Evolutionary conservation across 2,797 vertebrate genomes (phyloP).

Genomic region (Hydrophis major): DNA sequence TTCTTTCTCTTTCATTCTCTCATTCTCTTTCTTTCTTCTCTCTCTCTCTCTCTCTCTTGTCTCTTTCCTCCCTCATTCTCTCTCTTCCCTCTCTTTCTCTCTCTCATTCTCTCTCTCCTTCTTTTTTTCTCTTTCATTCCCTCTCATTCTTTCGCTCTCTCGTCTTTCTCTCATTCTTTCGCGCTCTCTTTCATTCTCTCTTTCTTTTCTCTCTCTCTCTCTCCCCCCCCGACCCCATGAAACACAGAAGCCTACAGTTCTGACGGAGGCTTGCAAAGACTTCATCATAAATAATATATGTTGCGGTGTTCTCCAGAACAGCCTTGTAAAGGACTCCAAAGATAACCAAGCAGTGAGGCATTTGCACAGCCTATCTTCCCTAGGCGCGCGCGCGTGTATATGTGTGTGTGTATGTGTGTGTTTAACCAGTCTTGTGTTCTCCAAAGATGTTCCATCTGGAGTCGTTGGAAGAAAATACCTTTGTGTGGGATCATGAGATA

Average conservation of each 20-base stretch:
- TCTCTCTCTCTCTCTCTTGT: not conserved
- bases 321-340: not conserved
- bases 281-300: not conserved
- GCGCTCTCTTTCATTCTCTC: too few species aligned
- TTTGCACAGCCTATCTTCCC: not conserved
- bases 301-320: not conserved
- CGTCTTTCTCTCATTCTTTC: too few species aligned
- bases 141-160: too few species aligned
- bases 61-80: not conserved
- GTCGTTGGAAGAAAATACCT: not conserved
- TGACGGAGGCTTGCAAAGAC: not conserved
- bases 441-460: not conserved
- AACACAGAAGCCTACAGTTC: not conserved
- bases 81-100: too few species aligned
- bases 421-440: not conserved
- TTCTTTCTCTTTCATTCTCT: too few species aligned
- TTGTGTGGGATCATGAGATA: not conserved
- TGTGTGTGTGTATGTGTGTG: too few species aligned
- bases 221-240: not conserved
- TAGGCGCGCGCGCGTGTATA: too few species aligned
- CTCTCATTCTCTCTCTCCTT: too few species aligned
- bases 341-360: not conserved
- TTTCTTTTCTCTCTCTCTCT: too few species aligned
- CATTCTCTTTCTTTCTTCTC: too few species aligned
- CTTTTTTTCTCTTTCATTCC: fast-evolving